Conservation (phyloP, 2,888 invertebrate genomes). For the Sinotaia quadrata region DNA sequence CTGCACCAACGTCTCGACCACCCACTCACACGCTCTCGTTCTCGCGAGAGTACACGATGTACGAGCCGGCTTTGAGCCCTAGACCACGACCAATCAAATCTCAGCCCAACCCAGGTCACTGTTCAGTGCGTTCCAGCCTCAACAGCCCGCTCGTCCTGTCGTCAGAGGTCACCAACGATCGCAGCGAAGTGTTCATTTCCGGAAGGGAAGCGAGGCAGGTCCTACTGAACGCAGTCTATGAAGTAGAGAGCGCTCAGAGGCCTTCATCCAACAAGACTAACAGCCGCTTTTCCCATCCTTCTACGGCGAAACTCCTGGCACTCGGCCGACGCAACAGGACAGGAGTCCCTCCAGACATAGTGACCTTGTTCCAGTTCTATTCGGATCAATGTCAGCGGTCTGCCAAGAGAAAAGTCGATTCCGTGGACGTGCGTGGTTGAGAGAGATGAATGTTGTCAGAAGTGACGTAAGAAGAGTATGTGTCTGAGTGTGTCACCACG, state of each 20-base stretch:
- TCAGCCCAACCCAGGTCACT: slow-evolving; percentile 41
- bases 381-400: slow-evolving; percentile 64
- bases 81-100: slow-evolving; percentile 38
- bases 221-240: slow-evolving; percentile 52
- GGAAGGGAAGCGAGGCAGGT: slow-evolving; percentile 51
- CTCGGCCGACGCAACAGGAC: slow-evolving; percentile 43
- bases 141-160: slow-evolving; percentile 26
- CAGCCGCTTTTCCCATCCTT: slow-evolving; percentile 46
- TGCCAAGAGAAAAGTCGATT: slow-evolving; percentile 35
- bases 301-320: slow-evolving; percentile 61
- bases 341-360: slow-evolving; percentile 24
- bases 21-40: slow-evolving; percentile 42
- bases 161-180: background rate
- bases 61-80: slow-evolving; percentile 50
- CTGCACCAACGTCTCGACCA: slow-evolving; percentile 26
- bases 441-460: no score
- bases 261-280: slow-evolving; percentile 38
- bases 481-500: no score
- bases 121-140: slow-evolving; percentile 45
- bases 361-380: slow-evolving; percentile 61
- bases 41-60: slow-evolving; percentile 60
- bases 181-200: slow-evolving; percentile 26
- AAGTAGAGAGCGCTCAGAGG: slow-evolving; percentile 44
- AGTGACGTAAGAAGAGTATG: no score
- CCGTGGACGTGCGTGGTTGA: no score